phyloP scores from a whole-genome alignment of 2,797 vertebrate species.

The Cuniculus paca region DNA sequence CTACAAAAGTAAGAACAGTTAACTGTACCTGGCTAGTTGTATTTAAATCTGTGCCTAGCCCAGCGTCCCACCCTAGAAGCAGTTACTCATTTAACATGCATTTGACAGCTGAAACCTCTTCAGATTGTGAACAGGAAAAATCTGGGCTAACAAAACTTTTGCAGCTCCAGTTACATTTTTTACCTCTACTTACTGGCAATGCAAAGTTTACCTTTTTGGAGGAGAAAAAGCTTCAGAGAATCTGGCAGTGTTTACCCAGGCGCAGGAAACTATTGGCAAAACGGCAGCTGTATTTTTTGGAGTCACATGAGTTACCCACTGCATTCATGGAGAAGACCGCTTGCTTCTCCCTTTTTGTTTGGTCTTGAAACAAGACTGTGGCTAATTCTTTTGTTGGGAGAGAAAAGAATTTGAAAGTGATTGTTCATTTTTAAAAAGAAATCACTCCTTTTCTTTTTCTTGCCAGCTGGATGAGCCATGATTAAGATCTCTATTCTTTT shows the following conservation, averaged over 20 bases:
- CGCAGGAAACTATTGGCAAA: slow-evolving; percentile 33
- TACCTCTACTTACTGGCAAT: not conserved
- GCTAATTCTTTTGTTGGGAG: slow-evolving; percentile 63
- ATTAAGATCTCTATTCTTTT: slow-evolving; percentile 66
- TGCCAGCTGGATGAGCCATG: slow-evolving; percentile 54
- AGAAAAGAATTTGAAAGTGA: slow-evolving; percentile 73
- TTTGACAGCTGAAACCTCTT: not conserved
- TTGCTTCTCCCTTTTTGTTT: slow-evolving; percentile 55
- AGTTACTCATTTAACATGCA: not conserved
- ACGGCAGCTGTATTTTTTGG: slow-evolving; percentile 67
- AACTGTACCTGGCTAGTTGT: not conserved
- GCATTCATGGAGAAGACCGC: not conserved
- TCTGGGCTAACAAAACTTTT: not conserved
- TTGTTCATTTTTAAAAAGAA: slow-evolving; percentile 52
- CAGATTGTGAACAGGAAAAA: not conserved
- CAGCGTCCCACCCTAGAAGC: not conserved
- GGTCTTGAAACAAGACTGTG: slow-evolving; percentile 69
- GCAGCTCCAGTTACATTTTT: not conserved
- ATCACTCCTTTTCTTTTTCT: slow-evolving; percentile 18
- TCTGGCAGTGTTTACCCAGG: not conserved
- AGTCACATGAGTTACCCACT: slow-evolving; percentile 28
- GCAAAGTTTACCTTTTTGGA: slow-evolving; percentile 29
- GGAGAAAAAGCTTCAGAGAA: slow-evolving; percentile 10
- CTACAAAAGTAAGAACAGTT: not conserved
- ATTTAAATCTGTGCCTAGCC: not conserved